phyloP scores from a whole-genome alignment of 2,888 invertebrate species.

The Hanleya hanleyi region DNA sequence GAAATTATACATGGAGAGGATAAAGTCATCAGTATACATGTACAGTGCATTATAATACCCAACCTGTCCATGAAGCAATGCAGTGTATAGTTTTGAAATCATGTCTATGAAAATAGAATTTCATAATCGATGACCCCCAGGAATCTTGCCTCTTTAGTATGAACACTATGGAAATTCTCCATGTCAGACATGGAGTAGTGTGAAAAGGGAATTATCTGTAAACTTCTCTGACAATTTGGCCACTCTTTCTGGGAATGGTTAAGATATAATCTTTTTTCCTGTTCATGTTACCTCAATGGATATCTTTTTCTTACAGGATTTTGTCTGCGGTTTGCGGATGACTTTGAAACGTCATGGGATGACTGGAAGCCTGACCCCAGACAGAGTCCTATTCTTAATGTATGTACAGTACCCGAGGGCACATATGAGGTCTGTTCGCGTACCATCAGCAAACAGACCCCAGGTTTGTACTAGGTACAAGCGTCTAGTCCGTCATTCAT shows the following conservation, averaged over 20 bases:
- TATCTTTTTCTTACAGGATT: constrained; percentile 75
- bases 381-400: constrained; percentile 72
- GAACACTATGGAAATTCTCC: no score
- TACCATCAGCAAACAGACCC: constrained; percentile 88
- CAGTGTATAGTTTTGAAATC: no score
- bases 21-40: no score
- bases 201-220: background rate
- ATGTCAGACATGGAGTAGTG: no score
- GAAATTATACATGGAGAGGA: no score
- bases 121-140: no score
- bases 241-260: background rate
- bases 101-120: no score
- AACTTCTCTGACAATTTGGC: background rate
- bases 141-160: no score
- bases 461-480: no score
- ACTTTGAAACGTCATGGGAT: constrained; percentile 96
- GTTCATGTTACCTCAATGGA: background rate
- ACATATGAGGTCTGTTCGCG: constrained; percentile 98
- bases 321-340: constrained; percentile 94
- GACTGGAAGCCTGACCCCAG: constrained; percentile 93
- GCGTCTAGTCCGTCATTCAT: no score
- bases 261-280: background rate
- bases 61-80: no score
- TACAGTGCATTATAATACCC: no score
- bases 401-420: constrained; percentile 97